Evolutionary conservation across 2,113 vertebrate genomes (phyloP), one percentile per base, ranked within the genome.

Genomic region (Apodemus sylvaticus): DNA sequence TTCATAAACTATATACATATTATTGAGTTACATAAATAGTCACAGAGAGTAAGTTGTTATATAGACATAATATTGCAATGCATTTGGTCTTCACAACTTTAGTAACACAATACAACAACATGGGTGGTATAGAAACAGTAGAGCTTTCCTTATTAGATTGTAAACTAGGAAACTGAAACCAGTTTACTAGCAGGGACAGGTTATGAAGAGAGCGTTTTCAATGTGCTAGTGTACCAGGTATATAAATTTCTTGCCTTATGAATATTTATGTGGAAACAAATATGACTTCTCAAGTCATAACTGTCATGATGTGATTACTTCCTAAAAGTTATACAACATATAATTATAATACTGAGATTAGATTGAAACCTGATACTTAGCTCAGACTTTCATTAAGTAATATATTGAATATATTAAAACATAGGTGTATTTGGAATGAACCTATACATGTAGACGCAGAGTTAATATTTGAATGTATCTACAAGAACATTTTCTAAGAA

Each of bases 81-180:
- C 16, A 34, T 58, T 83, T 45, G 76, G 42, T 53, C n/a, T 9
- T 68, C 24, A 22, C 4, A 71, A 2, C 1, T 58, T 3, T 8
- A 11, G 0, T 86, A 77, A n/a, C 0, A 45, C 0, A 26, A 0
- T 73, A 13, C 9, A 14, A 51, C 29, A 51, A 3, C 24, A 53
- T 60, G 22, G 6, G 5, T 71, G 24, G 3, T 62, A 22, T 60
- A 24, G 17, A 62, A 78, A 34, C 13, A 70, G 36, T 2, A 68
- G 3, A 17, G 5, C 48, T 51, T 53, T 36, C 14, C 55, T 22
- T 7, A 39, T 60, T 19, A 45, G 5, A 78, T 36, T 42, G 7
- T 19, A 60, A 31, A 1, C 4, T 64, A 7, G n/a, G 39, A 10
- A 7, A 20, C 16, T 16, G 3, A 31, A 39, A 60, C 29, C 39